Evolutionary conservation across 92 coral and sea anemone species (phyloP), one percentile per base, ranked within the genome.

Genomic region (Siderastrea siderea): DNA sequence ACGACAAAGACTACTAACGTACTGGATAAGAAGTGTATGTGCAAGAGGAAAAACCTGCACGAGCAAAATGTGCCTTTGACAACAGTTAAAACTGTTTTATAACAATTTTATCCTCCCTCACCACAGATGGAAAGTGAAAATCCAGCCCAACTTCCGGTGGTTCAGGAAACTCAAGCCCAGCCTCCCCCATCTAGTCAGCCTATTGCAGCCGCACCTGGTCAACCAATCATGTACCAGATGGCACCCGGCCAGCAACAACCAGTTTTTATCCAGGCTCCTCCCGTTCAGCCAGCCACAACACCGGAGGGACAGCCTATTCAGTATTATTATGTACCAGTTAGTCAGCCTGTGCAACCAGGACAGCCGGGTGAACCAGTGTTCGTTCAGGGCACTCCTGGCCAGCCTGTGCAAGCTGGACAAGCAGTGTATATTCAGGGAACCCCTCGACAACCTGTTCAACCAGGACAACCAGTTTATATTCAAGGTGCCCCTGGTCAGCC

Each of bases 141-240:
- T 60, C 80, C 80, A 72, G 80, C 87, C 16, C 44, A 59, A 10
- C 71, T 52, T 61, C 72, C 87, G 13, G 67, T 73, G n/a, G 65
- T 47, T 12, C 68, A 71, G 45, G 61, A 47, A 43, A 70, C 55
- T 14, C 57, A n/a, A 67, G 47, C 8, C 10, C 85, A 81, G 6
- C 75, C 50, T 5, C 49, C 38, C 6, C 48, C 59, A 16, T 54
- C 71, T 47, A 71, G 83, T 0, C 83, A 74, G 78, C 78, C 84
- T 7, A 46, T 77, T 47, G 8, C 46, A 4, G 64, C 68, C 38
- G 49, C 68, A 13, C 66, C 69, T 77, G 84, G 63, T 12, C 73
- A 82, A 14, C 86, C 87, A 83, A 83, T 83, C 51, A 83, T 60
- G 87, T 83, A 72, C 78, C 87, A 83, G 71, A 61, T 61, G 72